Evolutionary conservation across 2,113 vertebrate genomes (phyloP), one percentile per base, ranked within the genome.

Genomic region (Corythoichthys intestinalis): DNA sequence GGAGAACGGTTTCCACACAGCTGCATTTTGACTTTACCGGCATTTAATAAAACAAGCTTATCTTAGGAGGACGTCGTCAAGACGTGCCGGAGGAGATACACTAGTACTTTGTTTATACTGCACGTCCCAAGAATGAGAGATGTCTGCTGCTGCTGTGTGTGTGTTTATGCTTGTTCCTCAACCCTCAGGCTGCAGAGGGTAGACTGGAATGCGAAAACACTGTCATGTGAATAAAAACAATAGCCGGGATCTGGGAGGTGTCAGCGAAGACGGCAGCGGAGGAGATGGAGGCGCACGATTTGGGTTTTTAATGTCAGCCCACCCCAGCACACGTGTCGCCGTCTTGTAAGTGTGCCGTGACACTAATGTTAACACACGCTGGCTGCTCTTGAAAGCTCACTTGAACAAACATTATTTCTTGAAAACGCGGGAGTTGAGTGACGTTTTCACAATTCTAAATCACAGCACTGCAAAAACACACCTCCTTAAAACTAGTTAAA

Each of bases 181-280:
- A 67, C 69, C 67, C 66, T 41, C 48, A 61, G 62, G 65, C 63
- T 58, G 35, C 61, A 69, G 46, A 72, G n/a, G 59, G 17, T 58
- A 59, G 78, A 73, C 70, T 77, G 81, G 72, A 86, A 83, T 84
- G 77, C 50, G 67, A 79, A 85, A 88, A 80, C 73, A 87, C 73
- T 65, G 77, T 71, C 61, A 34, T 6, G 6, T 46, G 54, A 83
- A 64, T 71, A 73, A 84, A 80, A 80, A 68, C 79, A 86, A 76
- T 65, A 70, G 17, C 11, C 13, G 8, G 69, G 39, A 76, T 15
- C 7, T n/a, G n/a, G 37, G 63, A 79, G 75, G 79, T 83, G 80
- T 86, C 74, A 13, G 75, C 61, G 74, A 65, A 3, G 47, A 53
- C 47, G 39, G 41, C 61, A 28, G 65, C 48, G 50, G 41, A 4